Evolutionary conservation across 64 coral and sea anemone species (phyloP).

Genomic region (Montipora foliosa): DNA sequence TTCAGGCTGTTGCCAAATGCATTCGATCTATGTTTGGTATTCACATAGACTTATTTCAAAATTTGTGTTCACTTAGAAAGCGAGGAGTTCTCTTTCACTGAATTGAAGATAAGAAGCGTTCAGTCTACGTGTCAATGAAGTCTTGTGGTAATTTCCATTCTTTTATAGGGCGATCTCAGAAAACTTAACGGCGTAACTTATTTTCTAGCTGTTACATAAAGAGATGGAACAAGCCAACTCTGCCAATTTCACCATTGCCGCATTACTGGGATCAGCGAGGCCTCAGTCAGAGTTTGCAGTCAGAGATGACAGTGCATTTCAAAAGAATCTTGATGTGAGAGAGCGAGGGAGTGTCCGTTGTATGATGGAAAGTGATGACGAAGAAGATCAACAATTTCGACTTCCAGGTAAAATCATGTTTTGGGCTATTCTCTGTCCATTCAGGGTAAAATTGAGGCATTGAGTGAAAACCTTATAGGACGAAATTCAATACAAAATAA

Average conservation of each 20-base stretch:
- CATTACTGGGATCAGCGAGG: constrained; percentile 48
- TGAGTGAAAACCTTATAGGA: background rate
- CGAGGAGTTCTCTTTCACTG: background rate
- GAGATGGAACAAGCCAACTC: constrained; percentile 69
- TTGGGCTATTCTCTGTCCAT: background rate
- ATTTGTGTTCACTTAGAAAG: background rate
- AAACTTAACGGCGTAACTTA: background rate
- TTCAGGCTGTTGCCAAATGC: background rate
- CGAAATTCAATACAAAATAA: too few species aligned
- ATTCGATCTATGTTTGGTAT: background rate
- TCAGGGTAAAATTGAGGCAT: background rate
- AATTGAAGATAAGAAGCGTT: too few species aligned
- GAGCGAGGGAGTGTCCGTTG: background rate
- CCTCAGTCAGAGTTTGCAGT: constrained; percentile 19
- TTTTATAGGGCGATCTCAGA: background rate
- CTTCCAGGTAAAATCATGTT: constrained; percentile 1
- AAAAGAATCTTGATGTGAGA: background rate
- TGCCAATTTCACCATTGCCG: constrained; percentile 68
- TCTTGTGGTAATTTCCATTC: too few species aligned
- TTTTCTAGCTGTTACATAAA: background rate
- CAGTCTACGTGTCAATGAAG: too few species aligned
- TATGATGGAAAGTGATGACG: constrained; percentile 27
- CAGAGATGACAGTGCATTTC: background rate
- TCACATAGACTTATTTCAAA: background rate
- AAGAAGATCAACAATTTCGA: background rate